These are phyloP conservation scores for Muscicapa striata DNA, from an alignment of 2,797 vertebrate species.

Conservation along the genomic window DNA sequence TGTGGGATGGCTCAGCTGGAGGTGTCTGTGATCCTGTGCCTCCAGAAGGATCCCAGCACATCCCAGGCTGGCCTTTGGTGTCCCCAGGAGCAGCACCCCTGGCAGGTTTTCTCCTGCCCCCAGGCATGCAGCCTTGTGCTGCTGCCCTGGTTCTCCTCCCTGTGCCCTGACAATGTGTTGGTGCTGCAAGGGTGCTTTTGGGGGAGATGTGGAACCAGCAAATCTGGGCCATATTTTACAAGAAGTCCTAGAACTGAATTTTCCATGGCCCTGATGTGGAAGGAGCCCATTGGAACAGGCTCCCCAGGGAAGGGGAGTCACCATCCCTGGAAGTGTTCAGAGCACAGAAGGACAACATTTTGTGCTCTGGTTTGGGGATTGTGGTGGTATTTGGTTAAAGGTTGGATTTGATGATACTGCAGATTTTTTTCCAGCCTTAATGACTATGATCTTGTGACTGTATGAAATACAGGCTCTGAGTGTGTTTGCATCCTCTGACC, in stretches of 20 bases:
- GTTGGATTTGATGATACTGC: not conserved
- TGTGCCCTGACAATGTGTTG: not conserved
- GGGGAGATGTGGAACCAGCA: not conserved
- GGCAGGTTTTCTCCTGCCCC: not conserved
- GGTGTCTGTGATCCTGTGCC: not conserved
- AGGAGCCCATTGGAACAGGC: rapidly evolving
- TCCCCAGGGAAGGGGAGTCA: not conserved
- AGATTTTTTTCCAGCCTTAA: not conserved
- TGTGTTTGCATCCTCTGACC: not conserved
- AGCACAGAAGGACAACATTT: no score
- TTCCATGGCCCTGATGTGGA: not conserved
- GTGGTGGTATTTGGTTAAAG: not conserved
- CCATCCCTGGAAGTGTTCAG: not conserved
- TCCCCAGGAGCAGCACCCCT: not conserved
- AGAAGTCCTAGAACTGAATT: not conserved
- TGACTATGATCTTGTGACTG: not conserved
- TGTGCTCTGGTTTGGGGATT: not conserved
- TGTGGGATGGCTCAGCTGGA: not conserved
- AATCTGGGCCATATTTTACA: not conserved
- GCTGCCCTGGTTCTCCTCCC: rapidly evolving
- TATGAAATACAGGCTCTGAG: not conserved
- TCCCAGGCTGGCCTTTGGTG: not conserved
- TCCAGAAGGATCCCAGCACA: not conserved
- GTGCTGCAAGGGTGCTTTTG: not conserved
- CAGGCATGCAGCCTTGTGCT: not conserved